Conservation (phyloP, 2,113 vertebrate species). For the Actinemys pallida region DNA sequence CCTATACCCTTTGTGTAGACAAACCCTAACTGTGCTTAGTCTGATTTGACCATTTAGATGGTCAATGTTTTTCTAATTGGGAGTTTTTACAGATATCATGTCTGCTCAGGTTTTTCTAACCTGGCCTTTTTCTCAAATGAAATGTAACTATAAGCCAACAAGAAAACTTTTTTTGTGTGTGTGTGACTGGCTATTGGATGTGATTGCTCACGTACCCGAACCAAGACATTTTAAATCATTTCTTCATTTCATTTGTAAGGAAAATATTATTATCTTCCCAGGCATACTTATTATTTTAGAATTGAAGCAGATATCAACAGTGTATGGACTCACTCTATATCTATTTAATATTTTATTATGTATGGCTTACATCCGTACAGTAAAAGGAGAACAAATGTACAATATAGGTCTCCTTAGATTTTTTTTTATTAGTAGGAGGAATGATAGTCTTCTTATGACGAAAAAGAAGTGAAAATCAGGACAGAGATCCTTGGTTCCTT, state of each 20-base stretch:
- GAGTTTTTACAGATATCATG: background rate
- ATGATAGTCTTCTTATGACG: constrained; percentile 43
- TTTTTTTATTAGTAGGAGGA: constrained; percentile 19
- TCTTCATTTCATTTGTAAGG: background rate
- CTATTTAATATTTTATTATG: background rate
- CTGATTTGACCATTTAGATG: background rate
- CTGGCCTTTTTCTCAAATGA: background rate
- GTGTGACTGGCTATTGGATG: background rate
- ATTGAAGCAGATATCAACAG: background rate
- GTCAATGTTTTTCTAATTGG: background rate
- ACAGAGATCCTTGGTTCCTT: constrained; percentile 29
- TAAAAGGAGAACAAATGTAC: constrained; percentile 22
- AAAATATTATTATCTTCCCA: background rate
- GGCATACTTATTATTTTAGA: background rate
- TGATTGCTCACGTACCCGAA: background rate
- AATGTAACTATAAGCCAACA: background rate
- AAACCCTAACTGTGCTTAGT: background rate
- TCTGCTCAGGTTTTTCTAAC: background rate
- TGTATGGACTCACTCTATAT: background rate
- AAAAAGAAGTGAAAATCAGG: background rate
- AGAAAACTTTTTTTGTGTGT: background rate
- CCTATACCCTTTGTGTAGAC: too few species aligned
- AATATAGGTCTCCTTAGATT: background rate
- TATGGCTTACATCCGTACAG: background rate
- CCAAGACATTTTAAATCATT: background rate